Evolutionary conservation across 2,888 invertebrate species (phyloP), one percentile per base, ranked within the genome.

Genomic region (Phengaris arion): DNA sequence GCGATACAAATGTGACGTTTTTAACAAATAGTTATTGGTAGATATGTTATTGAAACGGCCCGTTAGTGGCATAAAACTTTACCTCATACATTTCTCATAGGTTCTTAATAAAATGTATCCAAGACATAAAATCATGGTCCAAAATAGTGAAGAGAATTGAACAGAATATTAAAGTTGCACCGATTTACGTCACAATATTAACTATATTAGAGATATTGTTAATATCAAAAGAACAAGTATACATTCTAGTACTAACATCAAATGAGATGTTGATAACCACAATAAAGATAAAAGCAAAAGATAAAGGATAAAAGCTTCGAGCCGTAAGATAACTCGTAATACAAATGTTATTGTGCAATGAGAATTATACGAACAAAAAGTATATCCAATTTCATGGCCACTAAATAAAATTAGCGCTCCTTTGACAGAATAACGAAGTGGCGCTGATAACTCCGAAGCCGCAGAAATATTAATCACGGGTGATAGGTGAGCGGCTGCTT

Each of bases 321-420:
- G 54, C 52, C 15, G 64, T 64, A 68, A 64, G 74, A 74, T 74
- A 74, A 74, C 52, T 73, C 55, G 54, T 74, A 74, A 74, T 74
- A 74, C 68, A 74, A 74, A 74, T 74, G 74, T 68, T 74, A 68
- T 68, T 87, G 68, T 75, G 86, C 86, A 86, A 87, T 86, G 85
- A 85, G 86, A 87, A 86, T 87, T 86, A 89, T 83, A 81, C 81
- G 84, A 85, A 86, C 85, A 87, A 89, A 86, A 89, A 68, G 75
- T 68, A 79, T 86, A 86, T 89, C 87, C 88, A 92, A 93, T 92
- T 93, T 92, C 91, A 93, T 84, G 91, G 90, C 76, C 87, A 88
- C 87, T 93, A 92, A 92, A 93, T 90, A 92, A 93, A 93, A 93
- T 93, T 92, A 89, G 84, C 91, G 87, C 83, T 86, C 82, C 84